These are phyloP conservation scores for Tapirus indicus DNA, from an alignment of 2,797 vertebrate genomes.

Conservation along the genomic window DNA sequence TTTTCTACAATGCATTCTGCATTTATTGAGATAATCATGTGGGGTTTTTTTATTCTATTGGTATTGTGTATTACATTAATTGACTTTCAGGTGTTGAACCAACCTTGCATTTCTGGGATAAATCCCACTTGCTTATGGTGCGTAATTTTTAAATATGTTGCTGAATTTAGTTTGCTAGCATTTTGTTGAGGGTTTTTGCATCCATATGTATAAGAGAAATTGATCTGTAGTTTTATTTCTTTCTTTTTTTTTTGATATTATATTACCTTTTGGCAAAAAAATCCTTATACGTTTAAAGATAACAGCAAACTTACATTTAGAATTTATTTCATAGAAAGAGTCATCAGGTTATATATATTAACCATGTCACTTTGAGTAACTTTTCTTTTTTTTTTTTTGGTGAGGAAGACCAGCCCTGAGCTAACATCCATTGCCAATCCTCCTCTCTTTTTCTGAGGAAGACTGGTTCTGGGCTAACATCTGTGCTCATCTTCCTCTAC, in stretches of 20 bases:
- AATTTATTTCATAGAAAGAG: constrained; percentile 14
- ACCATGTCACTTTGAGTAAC: neutral
- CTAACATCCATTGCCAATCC: too few relatives aligned
- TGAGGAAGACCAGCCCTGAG: too few relatives aligned
- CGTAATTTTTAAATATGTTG: too few relatives aligned
- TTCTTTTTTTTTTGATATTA: neutral
- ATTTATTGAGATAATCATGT: neutral
- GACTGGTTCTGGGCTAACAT: too few relatives aligned
- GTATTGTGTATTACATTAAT: neutral
- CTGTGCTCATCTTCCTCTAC: too few relatives aligned
- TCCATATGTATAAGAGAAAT: neutral
- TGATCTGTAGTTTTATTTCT: neutral
- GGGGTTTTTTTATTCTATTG: neutral
- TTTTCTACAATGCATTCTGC: neutral
- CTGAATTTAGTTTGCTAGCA: neutral
- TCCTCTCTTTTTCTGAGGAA: too few relatives aligned
- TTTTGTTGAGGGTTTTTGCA: neutral
- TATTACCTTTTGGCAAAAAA: constrained; percentile 6
- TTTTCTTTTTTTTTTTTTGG: neutral
- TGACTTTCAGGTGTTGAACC: neutral
- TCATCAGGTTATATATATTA: neutral
- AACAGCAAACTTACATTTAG: neutral
- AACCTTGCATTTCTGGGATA: neutral
- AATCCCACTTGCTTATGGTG: too few relatives aligned
- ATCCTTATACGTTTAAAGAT: neutral